phyloP scores from a whole-genome alignment of 2,888 invertebrate species.

The Spodoptera exigua region DNA sequence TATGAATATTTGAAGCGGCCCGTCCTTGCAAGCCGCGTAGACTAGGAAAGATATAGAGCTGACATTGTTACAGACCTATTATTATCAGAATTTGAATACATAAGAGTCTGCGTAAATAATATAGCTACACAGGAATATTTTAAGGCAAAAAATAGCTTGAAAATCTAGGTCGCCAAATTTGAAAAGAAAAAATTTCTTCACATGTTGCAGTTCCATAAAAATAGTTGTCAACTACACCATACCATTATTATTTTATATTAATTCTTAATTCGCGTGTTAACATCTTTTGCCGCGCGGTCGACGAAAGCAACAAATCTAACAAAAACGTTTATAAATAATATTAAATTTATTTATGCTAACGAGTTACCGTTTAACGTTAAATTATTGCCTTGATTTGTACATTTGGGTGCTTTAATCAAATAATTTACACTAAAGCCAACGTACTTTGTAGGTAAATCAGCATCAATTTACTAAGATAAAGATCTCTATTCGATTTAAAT shows the following conservation, averaged over 20 bases:
- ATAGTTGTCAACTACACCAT: too few relatives aligned
- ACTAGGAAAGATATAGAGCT: conserved; percentile 55
- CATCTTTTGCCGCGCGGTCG: conserved; percentile 16
- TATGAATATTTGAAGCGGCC: conserved; percentile 86
- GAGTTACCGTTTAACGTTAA: conserved; percentile 40
- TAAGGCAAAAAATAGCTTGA: background rate
- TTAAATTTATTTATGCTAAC: conserved; percentile 51
- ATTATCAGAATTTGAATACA: conserved; percentile 25
- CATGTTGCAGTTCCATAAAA: too few relatives aligned
- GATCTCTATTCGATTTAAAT: conserved; percentile 44
- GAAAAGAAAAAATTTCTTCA: too few relatives aligned
- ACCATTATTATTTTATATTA: too few relatives aligned
- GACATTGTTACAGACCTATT: conserved; percentile 26
- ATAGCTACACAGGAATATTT: background rate
- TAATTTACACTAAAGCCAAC: conserved; percentile 50
- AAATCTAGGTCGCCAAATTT: too few relatives aligned
- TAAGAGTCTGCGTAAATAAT: background rate
- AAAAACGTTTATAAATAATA: conserved; percentile 30
- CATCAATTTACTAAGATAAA: conserved; percentile 48
- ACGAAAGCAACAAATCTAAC: conserved; percentile 35
- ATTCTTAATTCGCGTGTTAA: background rate
- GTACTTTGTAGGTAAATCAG: conserved; percentile 47
- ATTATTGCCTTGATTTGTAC: conserved; percentile 49
- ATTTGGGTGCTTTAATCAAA: conserved; percentile 45
- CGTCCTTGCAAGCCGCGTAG: conserved; percentile 80